Evolutionary conservation across 2,113 vertebrate species (phyloP).

Genomic region (Aegithalos caudatus): DNA sequence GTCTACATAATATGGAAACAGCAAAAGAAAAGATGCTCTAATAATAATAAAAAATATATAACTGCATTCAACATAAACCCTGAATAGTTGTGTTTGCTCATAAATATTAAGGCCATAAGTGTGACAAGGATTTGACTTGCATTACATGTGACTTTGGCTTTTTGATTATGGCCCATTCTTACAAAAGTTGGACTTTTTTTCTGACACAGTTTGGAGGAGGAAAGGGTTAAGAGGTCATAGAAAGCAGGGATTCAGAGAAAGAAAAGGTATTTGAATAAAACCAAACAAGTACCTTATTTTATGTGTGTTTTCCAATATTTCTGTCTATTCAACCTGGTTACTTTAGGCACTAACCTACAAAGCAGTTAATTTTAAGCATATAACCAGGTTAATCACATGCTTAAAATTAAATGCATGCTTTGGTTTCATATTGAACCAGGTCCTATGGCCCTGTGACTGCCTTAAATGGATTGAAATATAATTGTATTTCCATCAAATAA

Average conservation of each 20-base stretch:
- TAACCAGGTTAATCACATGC: neutral
- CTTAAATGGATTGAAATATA: conserved; percentile 18
- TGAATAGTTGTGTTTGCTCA: neutral
- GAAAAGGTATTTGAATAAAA: neutral
- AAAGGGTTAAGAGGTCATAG: neutral
- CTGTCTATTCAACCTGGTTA: neutral
- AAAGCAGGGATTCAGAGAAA: neutral
- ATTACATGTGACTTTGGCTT: neutral
- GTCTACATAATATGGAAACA: neutral
- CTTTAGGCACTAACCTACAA: neutral
- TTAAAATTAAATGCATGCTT: conserved; percentile 27
- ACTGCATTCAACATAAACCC: neutral
- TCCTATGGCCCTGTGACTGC: neutral
- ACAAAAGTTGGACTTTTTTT: neutral
- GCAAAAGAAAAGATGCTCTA: neutral
- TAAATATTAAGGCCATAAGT: neutral
- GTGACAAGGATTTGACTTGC: neutral
- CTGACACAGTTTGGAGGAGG: neutral
- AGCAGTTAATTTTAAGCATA: neutral
- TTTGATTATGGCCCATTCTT: neutral
- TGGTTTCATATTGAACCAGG: neutral
- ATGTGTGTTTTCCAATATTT: neutral
- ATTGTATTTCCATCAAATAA: conserved; percentile 16
- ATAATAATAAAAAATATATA: neutral
- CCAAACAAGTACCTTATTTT: neutral